Percentiles rank a stretch among this genome's conserved stretches.
Conservation (phyloP, 2,113 vertebrate genomes). For the Ceratotherium simum region DNA sequence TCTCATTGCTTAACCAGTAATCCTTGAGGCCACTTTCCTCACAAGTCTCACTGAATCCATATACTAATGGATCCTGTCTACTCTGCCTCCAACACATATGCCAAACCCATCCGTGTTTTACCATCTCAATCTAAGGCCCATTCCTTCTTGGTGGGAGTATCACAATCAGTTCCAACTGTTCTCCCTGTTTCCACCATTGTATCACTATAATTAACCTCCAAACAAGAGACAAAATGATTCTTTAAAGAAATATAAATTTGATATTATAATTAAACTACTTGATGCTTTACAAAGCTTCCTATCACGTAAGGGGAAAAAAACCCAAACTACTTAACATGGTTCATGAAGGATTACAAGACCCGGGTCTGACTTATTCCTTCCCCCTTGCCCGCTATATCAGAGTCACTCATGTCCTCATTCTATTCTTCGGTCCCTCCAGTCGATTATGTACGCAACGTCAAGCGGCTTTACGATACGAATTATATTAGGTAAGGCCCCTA, state of each 20-base stretch:
- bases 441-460: background rate
- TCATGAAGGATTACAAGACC: background rate
- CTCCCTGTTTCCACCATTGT: fast-evolving
- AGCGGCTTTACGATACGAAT: background rate
- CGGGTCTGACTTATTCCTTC: too few species aligned
- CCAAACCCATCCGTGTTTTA: fast-evolving
- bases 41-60: fast-evolving
- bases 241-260: background rate
- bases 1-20: background rate
- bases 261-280: background rate
- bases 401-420: background rate
- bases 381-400: fast-evolving
- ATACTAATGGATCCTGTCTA: fast-evolving
- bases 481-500: background rate
- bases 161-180: fast-evolving
- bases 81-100: fast-evolving
- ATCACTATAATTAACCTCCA: background rate
- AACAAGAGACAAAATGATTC: background rate
- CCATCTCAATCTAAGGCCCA: fast-evolving
- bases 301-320: background rate
- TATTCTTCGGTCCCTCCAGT: background rate
- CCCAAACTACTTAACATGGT: background rate
- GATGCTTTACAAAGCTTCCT: background rate
- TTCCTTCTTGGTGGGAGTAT: fast-evolving
- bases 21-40: background rate